A percentile compares a stretch with the other conserved stretches of the same genome.
These are phyloP conservation scores for Tympanuchus pallidicinctus DNA, from an alignment of 2,113 vertebrate genomes.

Conservation along the genomic window DNA sequence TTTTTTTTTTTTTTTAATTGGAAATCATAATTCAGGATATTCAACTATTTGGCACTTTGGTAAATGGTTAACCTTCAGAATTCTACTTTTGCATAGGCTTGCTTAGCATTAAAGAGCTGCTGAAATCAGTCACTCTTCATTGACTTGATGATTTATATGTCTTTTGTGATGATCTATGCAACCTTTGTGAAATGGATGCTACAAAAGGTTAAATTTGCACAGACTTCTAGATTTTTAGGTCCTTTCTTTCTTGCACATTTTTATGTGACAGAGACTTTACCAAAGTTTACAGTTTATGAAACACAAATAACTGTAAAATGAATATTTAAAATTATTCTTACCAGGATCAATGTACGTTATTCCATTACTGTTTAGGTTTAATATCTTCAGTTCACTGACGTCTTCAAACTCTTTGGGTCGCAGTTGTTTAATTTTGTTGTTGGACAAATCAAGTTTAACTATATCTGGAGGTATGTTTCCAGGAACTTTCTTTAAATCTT, in stretches of 20 bases:
- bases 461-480: conserved; percentile 88
- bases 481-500: conserved; percentile 91
- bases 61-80: not conserved
- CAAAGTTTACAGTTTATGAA: not conserved
- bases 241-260: accelerated
- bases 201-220: not conserved
- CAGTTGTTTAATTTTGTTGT: conserved; percentile 90
- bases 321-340: conserved; percentile 66
- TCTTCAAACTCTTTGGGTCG: conserved; percentile 89
- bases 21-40: not conserved
- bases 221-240: not conserved
- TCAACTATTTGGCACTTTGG: not conserved
- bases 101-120: not conserved
- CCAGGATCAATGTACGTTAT: conserved; percentile 89
- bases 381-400: conserved; percentile 88
- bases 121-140: not conserved
- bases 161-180: not conserved
- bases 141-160: not conserved
- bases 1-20: not conserved
- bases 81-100: not conserved
- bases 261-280: not conserved
- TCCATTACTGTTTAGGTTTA: conserved; percentile 93
- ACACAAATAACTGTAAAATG: not conserved
- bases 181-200: not conserved
- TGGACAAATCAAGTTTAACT: conserved; percentile 91